Percentiles rank a stretch among this genome's conserved stretches.
These are phyloP conservation scores for Drosophila serrata DNA, from an alignment of 1,140 invertebrate genomes.

Conservation along the genomic window DNA sequence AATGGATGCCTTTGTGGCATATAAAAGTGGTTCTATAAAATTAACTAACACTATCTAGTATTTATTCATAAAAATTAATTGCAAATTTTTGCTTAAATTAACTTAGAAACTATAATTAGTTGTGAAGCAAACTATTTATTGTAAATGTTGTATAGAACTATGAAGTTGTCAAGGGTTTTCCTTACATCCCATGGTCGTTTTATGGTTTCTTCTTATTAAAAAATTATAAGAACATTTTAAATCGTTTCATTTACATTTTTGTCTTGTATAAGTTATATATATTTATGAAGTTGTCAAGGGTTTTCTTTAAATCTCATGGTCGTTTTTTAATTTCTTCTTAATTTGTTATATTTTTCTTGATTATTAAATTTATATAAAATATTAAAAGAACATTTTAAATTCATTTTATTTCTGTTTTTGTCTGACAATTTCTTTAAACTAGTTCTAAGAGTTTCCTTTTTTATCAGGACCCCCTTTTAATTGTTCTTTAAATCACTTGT, in stretches of 20 bases:
- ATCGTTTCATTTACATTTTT: too few species aligned
- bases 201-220: not conserved
- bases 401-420: too few species aligned
- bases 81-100: not conserved
- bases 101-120: not conserved
- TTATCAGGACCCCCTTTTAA: not conserved
- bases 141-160: not conserved
- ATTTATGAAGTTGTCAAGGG: too few species aligned
- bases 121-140: not conserved
- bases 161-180: not conserved
- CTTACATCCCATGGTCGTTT: not conserved
- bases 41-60: not conserved
- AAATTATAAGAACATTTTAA: too few species aligned
- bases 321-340: too few species aligned
- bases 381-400: not conserved
- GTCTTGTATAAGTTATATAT: too few species aligned
- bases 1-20: constrained; percentile 24
- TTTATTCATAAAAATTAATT: not conserved
- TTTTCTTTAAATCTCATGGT: too few species aligned
- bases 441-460: not conserved
- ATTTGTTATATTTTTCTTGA: not conserved
- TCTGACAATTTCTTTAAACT: too few species aligned
- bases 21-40: not conserved
- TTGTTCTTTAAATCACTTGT: not conserved
- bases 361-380: not conserved